phyloP scores from a whole-genome alignment of 2,113 vertebrate species.

The Tylochromis polylepis region DNA sequence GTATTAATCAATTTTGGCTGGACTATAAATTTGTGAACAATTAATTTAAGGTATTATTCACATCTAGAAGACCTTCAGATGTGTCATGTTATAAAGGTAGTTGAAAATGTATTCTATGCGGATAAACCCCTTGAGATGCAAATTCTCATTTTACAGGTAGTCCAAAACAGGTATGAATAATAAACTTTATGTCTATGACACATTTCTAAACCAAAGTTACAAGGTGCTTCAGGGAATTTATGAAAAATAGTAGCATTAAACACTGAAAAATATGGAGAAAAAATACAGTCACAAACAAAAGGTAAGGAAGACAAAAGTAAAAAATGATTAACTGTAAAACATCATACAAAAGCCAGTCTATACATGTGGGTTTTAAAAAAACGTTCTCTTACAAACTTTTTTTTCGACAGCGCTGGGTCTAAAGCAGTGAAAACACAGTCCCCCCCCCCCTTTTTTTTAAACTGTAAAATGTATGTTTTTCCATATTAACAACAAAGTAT shows the following conservation, averaged over 20 bases:
- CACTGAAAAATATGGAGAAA: neutral
- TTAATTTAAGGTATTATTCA: neutral
- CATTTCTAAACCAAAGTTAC: neutral
- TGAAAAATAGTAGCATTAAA: neutral
- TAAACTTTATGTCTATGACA: neutral
- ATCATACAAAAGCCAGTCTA: neutral
- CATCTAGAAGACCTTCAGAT: neutral
- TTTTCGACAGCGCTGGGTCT: neutral
- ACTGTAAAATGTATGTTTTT: neutral
- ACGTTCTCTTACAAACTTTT: neutral
- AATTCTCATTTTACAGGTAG: neutral
- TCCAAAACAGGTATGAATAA: neutral
- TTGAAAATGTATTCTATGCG: neutral
- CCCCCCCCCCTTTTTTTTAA: too few species aligned
- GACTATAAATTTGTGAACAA: neutral
- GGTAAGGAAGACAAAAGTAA: neutral
- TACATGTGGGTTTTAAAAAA: neutral
- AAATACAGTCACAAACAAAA: neutral
- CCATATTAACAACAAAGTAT: neutral
- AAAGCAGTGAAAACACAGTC: neutral
- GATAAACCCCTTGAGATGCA: neutral
- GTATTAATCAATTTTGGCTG: neutral
- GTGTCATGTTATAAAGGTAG: neutral
- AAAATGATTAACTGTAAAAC: neutral
- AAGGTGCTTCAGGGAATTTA: neutral